Evolutionary conservation across 2,888 invertebrate genomes (phyloP), one percentile per base, ranked within the genome.

Genomic region (Sinodicranocentrus sp.): DNA sequence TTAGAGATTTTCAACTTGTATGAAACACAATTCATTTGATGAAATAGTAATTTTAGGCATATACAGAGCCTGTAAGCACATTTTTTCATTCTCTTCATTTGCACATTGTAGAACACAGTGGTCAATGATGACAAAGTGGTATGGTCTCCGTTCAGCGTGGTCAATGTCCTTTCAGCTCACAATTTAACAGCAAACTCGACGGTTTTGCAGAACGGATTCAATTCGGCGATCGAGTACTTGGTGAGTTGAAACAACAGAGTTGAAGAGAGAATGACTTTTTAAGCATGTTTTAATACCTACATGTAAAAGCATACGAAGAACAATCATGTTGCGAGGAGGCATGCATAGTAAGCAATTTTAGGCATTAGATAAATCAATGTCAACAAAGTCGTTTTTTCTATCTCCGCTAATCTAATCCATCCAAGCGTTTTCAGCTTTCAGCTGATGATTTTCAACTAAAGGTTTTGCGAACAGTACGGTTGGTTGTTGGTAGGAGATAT

Each of bases 111-210:
- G 87, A 86, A 85, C 39, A 85, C 86, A 15, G 85, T 87, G 1
- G 87, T 88, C 15, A 82, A 86, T 25, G 88, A 87, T 59, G 85
- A 84, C 72, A 86, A 86, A 76, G 88, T 88, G 15, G 87, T 87
- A 2, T 88, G 87, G 87, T 87, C 87, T 19, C 88, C 88, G 8
- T 87, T 84, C 73, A 79, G 83, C 19, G 88, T 88, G 6, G 88
- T 87, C 59, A 88, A 87, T 72, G 87, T 87, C 43, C 68, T 88
- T 0, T 80, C 88, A 0, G 61, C 59, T 15, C 70, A 87, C 8
- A 85, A 85, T 43, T 70, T 84, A 39, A 82, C 79, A 3, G 72
- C 84, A 15, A 84, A 87, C 28, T 71, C 84, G 0, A 59, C 57
- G 6, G 61, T 63, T 48, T n/a, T 86, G 15, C 75, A 73, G 23